phyloP scores from a whole-genome alignment of 2,113 vertebrate genomes.

The Eudorcas thomsonii region DNA sequence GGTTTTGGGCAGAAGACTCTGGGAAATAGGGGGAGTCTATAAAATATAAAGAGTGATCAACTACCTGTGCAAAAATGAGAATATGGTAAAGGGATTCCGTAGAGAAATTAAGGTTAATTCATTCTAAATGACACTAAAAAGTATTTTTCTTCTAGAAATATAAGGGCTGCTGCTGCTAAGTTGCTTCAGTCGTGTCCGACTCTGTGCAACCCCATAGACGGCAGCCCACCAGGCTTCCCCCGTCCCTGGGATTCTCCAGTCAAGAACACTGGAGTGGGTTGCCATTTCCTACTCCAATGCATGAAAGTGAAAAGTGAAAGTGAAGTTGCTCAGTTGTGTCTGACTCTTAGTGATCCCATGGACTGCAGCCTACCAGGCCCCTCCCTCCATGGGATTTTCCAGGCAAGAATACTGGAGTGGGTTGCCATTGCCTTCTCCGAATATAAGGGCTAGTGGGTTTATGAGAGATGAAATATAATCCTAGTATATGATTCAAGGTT shows the following conservation, averaged over 20 bases:
- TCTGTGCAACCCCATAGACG: too few species aligned
- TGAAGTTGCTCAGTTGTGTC: too few species aligned
- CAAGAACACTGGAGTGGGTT: too few species aligned
- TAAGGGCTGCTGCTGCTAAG: not conserved
- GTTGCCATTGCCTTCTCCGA: not conserved
- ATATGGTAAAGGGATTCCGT: not conserved
- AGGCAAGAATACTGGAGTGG: too few species aligned
- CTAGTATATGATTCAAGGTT: not conserved
- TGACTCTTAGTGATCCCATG: too few species aligned
- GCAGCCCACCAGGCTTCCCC: too few species aligned
- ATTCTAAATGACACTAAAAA: not conserved
- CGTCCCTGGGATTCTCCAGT: fast-evolving
- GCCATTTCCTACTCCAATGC: too few species aligned
- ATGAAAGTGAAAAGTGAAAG: too few species aligned
- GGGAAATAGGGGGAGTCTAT: not conserved
- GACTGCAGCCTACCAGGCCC: too few species aligned
- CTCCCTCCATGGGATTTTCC: too few species aligned
- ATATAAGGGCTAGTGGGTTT: not conserved
- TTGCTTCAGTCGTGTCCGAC: too few species aligned
- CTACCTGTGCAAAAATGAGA: not conserved
- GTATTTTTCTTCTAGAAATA: not conserved
- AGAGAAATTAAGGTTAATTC: not conserved
- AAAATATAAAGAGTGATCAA: not conserved
- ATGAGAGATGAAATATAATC: not conserved
- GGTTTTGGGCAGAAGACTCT: not conserved